Conservation (phyloP, 2,888 invertebrate species). For the Drosophila ezoana region DNA sequence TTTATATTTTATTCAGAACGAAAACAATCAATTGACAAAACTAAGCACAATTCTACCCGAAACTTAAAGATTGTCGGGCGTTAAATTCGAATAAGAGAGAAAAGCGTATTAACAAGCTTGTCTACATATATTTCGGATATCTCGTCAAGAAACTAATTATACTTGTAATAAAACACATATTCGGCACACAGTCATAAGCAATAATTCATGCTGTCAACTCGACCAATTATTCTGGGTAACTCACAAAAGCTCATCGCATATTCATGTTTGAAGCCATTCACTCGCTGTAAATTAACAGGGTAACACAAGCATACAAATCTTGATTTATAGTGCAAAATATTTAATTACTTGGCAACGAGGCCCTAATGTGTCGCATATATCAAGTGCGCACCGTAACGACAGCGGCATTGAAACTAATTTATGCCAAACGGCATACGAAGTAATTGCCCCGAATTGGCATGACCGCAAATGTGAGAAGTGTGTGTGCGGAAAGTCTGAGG, state of each 20-base stretch:
- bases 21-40: too few relatives aligned
- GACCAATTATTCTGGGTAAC: neutral
- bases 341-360: constrained; percentile 71
- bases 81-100: too few relatives aligned
- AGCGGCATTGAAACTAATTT: constrained; percentile 67
- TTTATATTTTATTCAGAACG: too few relatives aligned
- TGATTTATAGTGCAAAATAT: constrained; percentile 55
- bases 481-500: neutral
- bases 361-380: constrained; percentile 63
- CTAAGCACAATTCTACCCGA: too few relatives aligned
- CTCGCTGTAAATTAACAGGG: constrained; percentile 19
- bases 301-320: constrained; percentile 2
- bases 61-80: too few relatives aligned
- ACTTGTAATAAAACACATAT: too few relatives aligned
- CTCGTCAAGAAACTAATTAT: neutral
- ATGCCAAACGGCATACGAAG: constrained; percentile 68
- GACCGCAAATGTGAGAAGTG: constrained; percentile 45
- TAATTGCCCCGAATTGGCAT: constrained; percentile 74
- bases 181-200: neutral
- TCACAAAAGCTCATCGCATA: constrained; percentile 1
- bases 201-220: constrained; percentile 7
- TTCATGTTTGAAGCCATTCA: constrained; percentile 10
- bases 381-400: constrained; percentile 47
- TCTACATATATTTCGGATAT: neutral
- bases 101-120: too few relatives aligned